Evolutionary conservation across 2,888 invertebrate genomes (phyloP), one percentile per base, ranked within the genome.

Genomic region (Itoplectis maculator): DNA sequence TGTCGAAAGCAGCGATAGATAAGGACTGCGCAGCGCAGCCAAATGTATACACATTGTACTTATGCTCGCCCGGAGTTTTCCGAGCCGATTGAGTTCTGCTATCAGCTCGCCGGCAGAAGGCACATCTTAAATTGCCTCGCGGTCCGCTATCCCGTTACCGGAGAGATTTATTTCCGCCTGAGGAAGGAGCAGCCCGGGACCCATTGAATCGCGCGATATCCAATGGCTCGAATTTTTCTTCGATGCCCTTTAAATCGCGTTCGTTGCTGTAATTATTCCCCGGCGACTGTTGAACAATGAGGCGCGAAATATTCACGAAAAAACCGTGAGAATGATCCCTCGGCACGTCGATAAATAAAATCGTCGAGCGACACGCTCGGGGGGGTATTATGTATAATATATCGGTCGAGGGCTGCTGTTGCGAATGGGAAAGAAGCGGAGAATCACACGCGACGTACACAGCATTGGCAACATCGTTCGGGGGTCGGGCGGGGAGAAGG

Each of bases 41-140:
- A 35, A 29, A 37, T 73, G 45, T 29, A 54, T 56, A 54, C n/a
- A 29, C 37, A 73, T 23, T 35, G 54, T 77, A 81, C 77, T 81
- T 63, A 78, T 54, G 47, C 9, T 23, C 35, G 54, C 56, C n/a
- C 51, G 35, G 35, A 42, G 61, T 72, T 72, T n/a, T 49, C 66
- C 40, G 45, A 72, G 13, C 72, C 72, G 73, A 77, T 77, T 45
- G 77, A 73, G 73, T 78, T 81, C 56, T 69, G 49, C 70, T 82
- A 81, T 81, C 81, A 78, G 13, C 78, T 54, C 9, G 20, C 74
- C n/a, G 63, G 47, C 78, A 74, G 81, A 63, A 78, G 73, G 81
- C 40, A 78, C 81, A 47, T 74, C 69, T 69, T 56, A 78, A 81
- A 78, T 78, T 81, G 69, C 63, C 74, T 69, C 40, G n/a, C n/a